These are phyloP conservation scores for Suillia variegata DNA, from an alignment of 2,888 invertebrate species.

Conservation along the genomic window DNA sequence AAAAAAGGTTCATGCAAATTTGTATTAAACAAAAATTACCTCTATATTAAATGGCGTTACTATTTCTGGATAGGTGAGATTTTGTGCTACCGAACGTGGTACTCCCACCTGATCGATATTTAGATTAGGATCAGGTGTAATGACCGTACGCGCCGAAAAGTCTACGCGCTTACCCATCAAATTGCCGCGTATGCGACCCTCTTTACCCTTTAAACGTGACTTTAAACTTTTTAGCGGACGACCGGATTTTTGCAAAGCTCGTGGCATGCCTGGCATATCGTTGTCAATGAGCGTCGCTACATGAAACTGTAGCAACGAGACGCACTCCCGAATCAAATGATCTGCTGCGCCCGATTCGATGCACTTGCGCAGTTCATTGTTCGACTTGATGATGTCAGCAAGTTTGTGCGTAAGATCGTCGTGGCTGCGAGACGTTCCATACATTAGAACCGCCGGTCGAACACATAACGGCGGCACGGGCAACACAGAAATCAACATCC, in stretches of 20 bases:
- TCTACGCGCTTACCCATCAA: constrained; percentile 74
- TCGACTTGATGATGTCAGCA: constrained; percentile 70
- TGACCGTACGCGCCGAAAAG: constrained; percentile 71
- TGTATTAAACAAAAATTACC: too few species aligned
- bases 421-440: constrained; percentile 68
- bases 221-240: constrained; percentile 70
- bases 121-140: constrained; percentile 65
- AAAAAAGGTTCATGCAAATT: too few species aligned
- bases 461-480: constrained; percentile 94
- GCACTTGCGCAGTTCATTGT: constrained; percentile 67
- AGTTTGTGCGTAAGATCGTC: constrained; percentile 73
- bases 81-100: constrained; percentile 70
- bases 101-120: constrained; percentile 69
- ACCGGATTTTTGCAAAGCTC: constrained; percentile 70
- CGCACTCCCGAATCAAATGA: constrained; percentile 68
- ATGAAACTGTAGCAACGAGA: constrained; percentile 70
- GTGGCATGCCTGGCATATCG: constrained; percentile 67
- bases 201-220: constrained; percentile 68
- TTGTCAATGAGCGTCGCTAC: constrained; percentile 70
- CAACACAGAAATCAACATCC: constrained; percentile 89
- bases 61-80: constrained; percentile 71
- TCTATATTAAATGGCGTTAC: constrained; percentile 73
- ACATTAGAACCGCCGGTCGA: constrained; percentile 91
- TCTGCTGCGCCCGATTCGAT: constrained; percentile 70
- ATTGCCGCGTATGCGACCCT: constrained; percentile 71